Conservation (phyloP, 2,113 vertebrate species). For the Uropsilus gracilis region DNA sequence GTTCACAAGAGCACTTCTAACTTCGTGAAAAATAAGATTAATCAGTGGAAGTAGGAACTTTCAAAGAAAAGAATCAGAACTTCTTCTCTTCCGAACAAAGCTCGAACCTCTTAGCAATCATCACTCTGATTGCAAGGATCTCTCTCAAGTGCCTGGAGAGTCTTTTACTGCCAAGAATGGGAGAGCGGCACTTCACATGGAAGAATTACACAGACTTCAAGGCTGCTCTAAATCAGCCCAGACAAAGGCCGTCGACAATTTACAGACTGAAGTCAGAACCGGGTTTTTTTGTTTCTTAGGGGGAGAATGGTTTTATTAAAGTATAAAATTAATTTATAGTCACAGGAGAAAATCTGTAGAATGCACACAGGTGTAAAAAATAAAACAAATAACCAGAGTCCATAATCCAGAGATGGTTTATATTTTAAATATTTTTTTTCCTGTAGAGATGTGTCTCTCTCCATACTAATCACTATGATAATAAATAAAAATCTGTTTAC, state of each 20-base stretch:
- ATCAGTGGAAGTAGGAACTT: conserved; percentile 79
- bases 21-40: conserved; percentile 77
- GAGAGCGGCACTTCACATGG: conserved; percentile 49
- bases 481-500: conserved; percentile 26
- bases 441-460: background rate
- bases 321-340: conserved; percentile 43
- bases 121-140: conserved; percentile 76
- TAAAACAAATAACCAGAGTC: conserved; percentile 11
- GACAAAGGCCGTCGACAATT: conserved; percentile 65
- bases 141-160: conserved; percentile 72
- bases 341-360: conserved; percentile 59
- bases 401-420: conserved; percentile 6
- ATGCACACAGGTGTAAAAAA: conserved; percentile 49
- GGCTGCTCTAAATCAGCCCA: conserved; percentile 49
- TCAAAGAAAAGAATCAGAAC: conserved; percentile 80
- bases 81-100: conserved; percentile 77
- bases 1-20: conserved; percentile 75
- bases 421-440: background rate
- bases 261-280: conserved; percentile 37
- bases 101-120: conserved; percentile 77
- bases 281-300: conserved; percentile 55
- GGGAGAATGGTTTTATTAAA: conserved; percentile 50
- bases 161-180: conserved; percentile 62
- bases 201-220: conserved; percentile 57
- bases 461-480: conserved; percentile 11